These are phyloP conservation scores for Mythimna impura DNA, from an alignment of 2,888 invertebrate genomes.

Conservation along the genomic window DNA sequence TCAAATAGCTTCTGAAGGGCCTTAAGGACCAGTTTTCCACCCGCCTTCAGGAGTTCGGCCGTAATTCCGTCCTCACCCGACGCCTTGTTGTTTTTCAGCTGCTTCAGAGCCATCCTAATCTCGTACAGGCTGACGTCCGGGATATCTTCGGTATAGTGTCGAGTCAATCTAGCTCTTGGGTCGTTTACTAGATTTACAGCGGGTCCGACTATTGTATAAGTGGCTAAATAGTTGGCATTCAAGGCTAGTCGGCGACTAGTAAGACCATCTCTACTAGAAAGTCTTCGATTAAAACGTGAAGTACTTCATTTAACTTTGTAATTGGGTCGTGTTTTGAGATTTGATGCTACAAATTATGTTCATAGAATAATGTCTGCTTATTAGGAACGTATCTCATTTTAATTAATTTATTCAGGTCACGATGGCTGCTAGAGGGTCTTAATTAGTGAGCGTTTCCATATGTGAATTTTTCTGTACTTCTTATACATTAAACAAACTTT, in stretches of 20 bases:
- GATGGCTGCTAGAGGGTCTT: neutral
- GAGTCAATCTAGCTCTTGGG: no score
- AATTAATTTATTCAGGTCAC: slow-evolving; percentile 25
- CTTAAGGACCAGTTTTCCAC: no score
- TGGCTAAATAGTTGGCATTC: neutral
- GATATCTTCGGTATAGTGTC: no score
- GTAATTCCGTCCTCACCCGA: no score
- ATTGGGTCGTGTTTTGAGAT: slow-evolving; percentile 54
- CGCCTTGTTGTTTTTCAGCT: no score
- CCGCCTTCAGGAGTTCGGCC: no score
- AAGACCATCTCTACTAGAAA: slow-evolving; percentile 34
- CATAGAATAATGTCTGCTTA: slow-evolving; percentile 28
- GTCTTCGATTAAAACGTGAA: slow-evolving; percentile 40
- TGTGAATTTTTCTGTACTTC: neutral
- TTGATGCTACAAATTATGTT: slow-evolving; percentile 33
- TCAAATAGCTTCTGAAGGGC: no score
- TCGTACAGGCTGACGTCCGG: no score
- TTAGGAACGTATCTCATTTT: slow-evolving; percentile 22
- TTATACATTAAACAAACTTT: neutral
- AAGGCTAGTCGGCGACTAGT: neutral
- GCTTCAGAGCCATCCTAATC: no score
- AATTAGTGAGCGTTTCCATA: neutral
- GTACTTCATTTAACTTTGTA: slow-evolving; percentile 54
- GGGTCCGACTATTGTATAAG: neutral
- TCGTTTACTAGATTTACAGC: no score